These are phyloP conservation scores for Mixornis gularis DNA, from an alignment of 2,113 vertebrate genomes.

Conservation along the genomic window DNA sequence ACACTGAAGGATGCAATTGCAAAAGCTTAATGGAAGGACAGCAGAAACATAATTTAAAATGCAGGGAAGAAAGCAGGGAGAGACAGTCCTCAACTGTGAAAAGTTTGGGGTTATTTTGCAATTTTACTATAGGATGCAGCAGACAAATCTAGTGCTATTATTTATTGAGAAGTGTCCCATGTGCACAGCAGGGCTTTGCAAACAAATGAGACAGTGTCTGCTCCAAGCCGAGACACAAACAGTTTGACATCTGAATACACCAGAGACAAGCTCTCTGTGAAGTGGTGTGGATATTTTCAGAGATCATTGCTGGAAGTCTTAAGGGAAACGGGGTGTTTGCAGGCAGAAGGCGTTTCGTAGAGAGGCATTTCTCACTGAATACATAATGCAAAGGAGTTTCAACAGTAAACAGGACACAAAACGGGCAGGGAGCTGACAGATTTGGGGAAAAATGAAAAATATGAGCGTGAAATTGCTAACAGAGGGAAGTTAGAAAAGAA, in stretches of 20 bases:
- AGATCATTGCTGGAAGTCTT: constrained; percentile 62
- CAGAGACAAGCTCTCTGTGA: constrained; percentile 53
- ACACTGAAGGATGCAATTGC: neutral
- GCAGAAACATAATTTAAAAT: neutral
- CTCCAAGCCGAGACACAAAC: constrained; percentile 53
- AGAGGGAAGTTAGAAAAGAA: neutral
- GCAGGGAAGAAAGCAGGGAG: neutral
- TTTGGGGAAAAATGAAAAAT: neutral
- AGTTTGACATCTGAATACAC: constrained; percentile 64
- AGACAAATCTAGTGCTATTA: constrained; percentile 14
- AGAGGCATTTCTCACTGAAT: constrained; percentile 36
- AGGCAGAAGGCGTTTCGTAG: constrained; percentile 11
- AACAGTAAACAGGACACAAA: constrained; percentile 5
- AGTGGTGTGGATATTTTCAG: constrained; percentile 62
- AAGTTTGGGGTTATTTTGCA: constrained; percentile 29
- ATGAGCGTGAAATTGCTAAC: neutral
- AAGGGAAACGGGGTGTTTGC: constrained; percentile 34
- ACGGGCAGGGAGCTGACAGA: neutral
- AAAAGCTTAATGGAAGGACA: neutral
- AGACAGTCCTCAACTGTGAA: neutral
- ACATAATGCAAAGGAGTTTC: constrained; percentile 18
- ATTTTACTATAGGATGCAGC: constrained; percentile 27
- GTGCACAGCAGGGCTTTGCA: constrained; percentile 44
- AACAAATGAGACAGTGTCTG: constrained; percentile 58
- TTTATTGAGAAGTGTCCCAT: constrained; percentile 53